Base-by-base conservation (phyloP, 2,888 invertebrate species). In the Adelphocoris suturalis region DNA sequence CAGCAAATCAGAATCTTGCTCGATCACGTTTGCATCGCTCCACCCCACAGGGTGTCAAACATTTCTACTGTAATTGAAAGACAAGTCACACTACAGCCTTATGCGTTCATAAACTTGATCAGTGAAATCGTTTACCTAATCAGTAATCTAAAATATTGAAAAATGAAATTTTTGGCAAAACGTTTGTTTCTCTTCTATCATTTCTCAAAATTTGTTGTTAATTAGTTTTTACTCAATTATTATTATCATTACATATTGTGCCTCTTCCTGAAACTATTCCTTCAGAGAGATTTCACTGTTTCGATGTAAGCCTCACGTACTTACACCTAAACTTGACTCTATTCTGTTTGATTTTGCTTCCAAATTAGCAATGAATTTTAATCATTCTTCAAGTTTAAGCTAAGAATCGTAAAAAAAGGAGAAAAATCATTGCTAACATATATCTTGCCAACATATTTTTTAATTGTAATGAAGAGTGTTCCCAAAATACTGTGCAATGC, bases 1-100 rank as follows among this genome's bases (percentile, higher is more conserved):
- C 68, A 27, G 19, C 68, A 12, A 23, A 46, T 46, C 78, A 82
- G 82, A 82, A 82, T 82, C 82, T 82, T 82, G 82, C 82, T 82
- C 82, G 82, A 82, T 82, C 68, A 68, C 19, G 68, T 68, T 68
- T 7, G n/a, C 14, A n/a, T n/a, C n/a, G 19, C 19, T 61, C 16
- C 57, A 4, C 61, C 61, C 61, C 19, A 3, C 19, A n/a, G 61
- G 16, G 9, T 19, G n/a, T 19, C 19, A n/a, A 9, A 61, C 16
- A 16, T 52, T 16, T 52, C 5, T 11, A 13, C 52, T 52, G 13
- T 14, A 14, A 14, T 52, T 52, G 52, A 13, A 52, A 52, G 48
- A 11, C 61, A 61, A 11, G 19, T 61, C 61, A 61, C n/a, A n/a
- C n/a, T n/a, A 57, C 57, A 57, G n/a, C 0, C 12, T 11, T 52